Conservation (phyloP, 2,113 vertebrate genomes). For the Chloebia gouldiae region DNA sequence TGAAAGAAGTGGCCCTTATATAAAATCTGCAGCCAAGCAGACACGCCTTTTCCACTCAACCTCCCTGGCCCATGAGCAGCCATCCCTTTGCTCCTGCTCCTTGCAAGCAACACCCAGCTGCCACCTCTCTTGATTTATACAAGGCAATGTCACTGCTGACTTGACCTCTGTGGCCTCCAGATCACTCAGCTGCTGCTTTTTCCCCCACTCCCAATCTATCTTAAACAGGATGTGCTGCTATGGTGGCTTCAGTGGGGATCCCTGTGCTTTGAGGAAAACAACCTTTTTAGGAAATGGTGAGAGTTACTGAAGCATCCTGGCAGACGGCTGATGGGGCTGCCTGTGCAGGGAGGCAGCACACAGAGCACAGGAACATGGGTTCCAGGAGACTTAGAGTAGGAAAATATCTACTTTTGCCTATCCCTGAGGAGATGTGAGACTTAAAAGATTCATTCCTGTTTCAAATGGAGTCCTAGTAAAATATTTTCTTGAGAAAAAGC, state of each 20-base stretch:
- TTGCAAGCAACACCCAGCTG: not conserved
- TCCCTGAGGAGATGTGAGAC: not conserved
- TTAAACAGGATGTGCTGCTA: not conserved
- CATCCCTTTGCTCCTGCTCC: not conserved
- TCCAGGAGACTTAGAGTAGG: not conserved
- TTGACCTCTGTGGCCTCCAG: not conserved
- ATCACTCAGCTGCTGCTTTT: not conserved
- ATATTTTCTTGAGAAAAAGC: not conserved
- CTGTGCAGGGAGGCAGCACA: not conserved
- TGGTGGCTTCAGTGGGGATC: not conserved
- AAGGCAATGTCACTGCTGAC: not conserved
- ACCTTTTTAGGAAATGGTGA: accelerated
- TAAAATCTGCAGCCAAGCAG: not conserved
- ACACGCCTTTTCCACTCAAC: not conserved
- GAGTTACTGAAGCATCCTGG: not conserved
- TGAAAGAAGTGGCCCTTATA: not conserved
- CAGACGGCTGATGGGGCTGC: not conserved
- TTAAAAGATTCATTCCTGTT: not conserved
- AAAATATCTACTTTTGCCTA: not conserved
- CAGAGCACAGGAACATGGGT: accelerated
- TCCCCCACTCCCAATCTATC: accelerated
- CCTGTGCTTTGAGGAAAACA: not conserved
- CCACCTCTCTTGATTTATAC: not conserved
- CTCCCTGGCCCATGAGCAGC: not conserved
- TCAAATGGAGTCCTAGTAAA: not conserved